Base-by-base conservation (phyloP, 2,113 vertebrate species). In the Butastur rufipennis region DNA sequence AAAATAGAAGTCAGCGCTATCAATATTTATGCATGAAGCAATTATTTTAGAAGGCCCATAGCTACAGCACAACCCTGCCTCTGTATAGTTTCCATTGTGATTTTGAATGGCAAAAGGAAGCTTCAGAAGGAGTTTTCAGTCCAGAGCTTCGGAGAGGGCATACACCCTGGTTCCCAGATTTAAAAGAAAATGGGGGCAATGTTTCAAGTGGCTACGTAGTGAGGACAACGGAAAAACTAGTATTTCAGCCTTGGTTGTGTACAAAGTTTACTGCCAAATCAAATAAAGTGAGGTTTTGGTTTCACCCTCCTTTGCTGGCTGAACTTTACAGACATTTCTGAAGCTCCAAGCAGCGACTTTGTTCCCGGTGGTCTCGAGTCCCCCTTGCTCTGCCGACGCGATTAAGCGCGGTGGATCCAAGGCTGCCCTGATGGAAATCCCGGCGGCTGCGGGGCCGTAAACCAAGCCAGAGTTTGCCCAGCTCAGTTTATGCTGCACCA, bases 391-490 rank as follows among this genome's bases (percentile, higher is more conserved):
- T 93, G 86, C 80, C 0, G 0, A 26, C 48, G 38, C 3, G 3
- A 61, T 58, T 78, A 52, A 81, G 48, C 2, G 1, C 1, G 0
- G 34, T 42, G 42, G 47, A 71, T 88, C 61, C 21, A 34, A 56
- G 55, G 18, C 86, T 55, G 21, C 38, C 68, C 38, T 67, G 43
- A 9, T 82, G 38, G 78, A 89, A 93, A 70, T 59, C 63, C 25
- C 47, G 45, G 42, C 0, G 9, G 40, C 75, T 63, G 50, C 0
- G 0, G 68, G 43, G 43, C 31, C 0, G 0, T 67, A 74, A 27
- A 43, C 22, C 52, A 45, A 67, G 56, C 7, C 50, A 34, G 38
- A 50, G 26, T 45, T 87, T 71, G 53, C 66, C 62, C 73, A 45
- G 56, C 56, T 89, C 36, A 4, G n/a, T 75, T 84, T 68, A 12